These are phyloP conservation scores for Hypsopygia costalis DNA, from an alignment of 2,888 invertebrate species.

Conservation along the genomic window DNA sequence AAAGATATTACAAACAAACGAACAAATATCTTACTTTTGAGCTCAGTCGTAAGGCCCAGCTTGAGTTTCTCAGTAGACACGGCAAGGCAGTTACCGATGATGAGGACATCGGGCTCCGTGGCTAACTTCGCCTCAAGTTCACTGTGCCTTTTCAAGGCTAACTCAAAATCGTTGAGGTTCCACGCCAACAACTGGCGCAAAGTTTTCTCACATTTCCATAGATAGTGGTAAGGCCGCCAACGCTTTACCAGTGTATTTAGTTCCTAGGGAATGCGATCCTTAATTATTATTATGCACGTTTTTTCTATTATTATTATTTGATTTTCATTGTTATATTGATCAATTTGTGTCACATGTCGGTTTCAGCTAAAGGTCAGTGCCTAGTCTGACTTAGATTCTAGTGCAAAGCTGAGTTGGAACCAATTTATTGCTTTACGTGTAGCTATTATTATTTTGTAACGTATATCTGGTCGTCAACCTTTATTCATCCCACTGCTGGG, in stretches of 20 bases:
- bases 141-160: slow-evolving; percentile 86
- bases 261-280: slow-evolving; percentile 83
- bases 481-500: too few species aligned
- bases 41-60: slow-evolving; percentile 90
- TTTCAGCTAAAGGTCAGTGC: too few species aligned
- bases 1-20: too few species aligned
- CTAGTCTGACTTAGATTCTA: too few species aligned
- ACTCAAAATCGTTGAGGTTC: slow-evolving; percentile 87
- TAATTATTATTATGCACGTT: too few species aligned
- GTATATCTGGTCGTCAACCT: too few species aligned
- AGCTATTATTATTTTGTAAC: too few species aligned
- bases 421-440: too few species aligned
- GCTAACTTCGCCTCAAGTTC: slow-evolving; percentile 87
- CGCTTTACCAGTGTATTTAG: slow-evolving; percentile 88
- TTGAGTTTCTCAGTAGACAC: slow-evolving; percentile 92
- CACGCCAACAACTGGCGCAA: slow-evolving; percentile 87
- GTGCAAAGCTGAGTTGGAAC: too few species aligned
- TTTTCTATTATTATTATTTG: too few species aligned
- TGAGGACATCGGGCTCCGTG: slow-evolving; percentile 86
- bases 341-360: too few species aligned
- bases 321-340: too few species aligned
- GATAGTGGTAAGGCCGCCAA: slow-evolving; percentile 93
- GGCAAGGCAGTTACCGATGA: slow-evolving; percentile 87
- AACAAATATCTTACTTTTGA: slow-evolving; percentile 83
- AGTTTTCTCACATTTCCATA: slow-evolving; percentile 93